phyloP scores from a whole-genome alignment of 30 jellyfish, hydroid and myxozoan species.

The Aurelia coerulea region DNA sequence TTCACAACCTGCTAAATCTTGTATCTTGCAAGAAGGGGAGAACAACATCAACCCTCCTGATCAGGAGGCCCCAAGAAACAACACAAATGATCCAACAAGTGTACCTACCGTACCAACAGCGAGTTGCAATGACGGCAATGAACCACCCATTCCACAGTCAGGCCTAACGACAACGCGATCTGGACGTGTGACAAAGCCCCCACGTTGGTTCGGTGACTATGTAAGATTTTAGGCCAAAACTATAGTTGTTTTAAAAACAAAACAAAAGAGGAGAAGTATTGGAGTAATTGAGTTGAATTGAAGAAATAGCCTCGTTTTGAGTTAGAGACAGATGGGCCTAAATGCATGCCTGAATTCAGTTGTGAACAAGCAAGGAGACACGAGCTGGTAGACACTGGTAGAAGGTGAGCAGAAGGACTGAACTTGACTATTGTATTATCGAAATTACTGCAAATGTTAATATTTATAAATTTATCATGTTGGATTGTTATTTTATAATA shows the following conservation, averaged over 20 bases:
- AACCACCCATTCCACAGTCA: constrained; percentile 1
- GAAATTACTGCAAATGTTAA: too few relatives aligned
- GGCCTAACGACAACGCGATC: constrained; percentile 12
- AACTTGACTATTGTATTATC: too few relatives aligned
- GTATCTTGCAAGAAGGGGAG: neutral
- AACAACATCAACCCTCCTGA: neutral
- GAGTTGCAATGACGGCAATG: constrained; percentile 24
- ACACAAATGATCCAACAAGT: constrained; percentile 1
- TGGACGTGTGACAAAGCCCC: constrained; percentile 44
- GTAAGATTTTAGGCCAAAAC: neutral
- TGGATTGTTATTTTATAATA: too few relatives aligned
- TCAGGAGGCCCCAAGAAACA: neutral
- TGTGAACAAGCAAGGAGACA: too few relatives aligned
- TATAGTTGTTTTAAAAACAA: neutral
- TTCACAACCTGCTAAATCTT: neutral
- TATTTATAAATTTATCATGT: too few relatives aligned
- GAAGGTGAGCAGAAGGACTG: too few relatives aligned
- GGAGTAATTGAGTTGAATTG: neutral
- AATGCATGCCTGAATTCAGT: too few relatives aligned
- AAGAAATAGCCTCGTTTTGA: too few relatives aligned
- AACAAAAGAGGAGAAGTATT: constrained; percentile 5
- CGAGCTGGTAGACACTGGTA: too few relatives aligned
- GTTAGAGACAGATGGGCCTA: too few relatives aligned
- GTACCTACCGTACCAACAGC: constrained; percentile 10
- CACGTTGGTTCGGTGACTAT: constrained; percentile 27